These are phyloP conservation scores for Malurus melanocephalus DNA, from an alignment of 2,113 vertebrate genomes.

Conservation along the genomic window DNA sequence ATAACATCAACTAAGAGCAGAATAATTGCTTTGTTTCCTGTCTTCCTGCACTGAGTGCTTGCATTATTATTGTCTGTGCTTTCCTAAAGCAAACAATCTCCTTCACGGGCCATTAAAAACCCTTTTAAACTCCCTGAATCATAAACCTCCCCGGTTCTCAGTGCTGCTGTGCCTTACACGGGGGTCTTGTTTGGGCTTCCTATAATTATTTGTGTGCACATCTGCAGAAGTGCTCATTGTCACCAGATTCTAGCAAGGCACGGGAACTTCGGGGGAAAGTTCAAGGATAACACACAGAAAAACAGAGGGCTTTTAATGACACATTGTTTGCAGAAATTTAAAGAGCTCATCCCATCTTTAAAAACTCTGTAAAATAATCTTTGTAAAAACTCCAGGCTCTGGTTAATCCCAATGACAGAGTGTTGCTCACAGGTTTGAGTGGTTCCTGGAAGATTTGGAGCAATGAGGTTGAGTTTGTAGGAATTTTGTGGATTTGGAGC, in stretches of 20 bases:
- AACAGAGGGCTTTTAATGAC: not conserved
- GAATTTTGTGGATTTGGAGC: not conserved
- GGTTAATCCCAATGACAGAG: not conserved
- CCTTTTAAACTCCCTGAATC: not conserved
- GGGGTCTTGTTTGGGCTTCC: not conserved
- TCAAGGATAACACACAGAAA: not conserved
- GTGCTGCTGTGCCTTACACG: not conserved
- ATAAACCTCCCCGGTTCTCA: not conserved
- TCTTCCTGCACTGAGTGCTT: not conserved
- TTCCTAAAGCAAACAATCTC: not conserved
- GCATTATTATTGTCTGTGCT: not conserved
- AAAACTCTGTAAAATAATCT: not conserved
- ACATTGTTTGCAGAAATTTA: not conserved
- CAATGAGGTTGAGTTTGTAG: not conserved
- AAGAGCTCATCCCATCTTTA: not conserved
- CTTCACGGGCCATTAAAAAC: not conserved
- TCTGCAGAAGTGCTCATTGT: not conserved
- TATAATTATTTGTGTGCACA: not conserved
- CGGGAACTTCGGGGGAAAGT: not conserved
- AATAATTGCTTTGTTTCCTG: not conserved
- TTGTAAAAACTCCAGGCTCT: not conserved
- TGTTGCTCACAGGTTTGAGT: not conserved
- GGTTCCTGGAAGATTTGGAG: not conserved
- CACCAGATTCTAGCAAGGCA: not conserved
- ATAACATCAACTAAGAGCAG: not conserved